These are phyloP conservation scores for Tetrao urogallus DNA, from an alignment of 2,113 vertebrate genomes.

Conservation along the genomic window DNA sequence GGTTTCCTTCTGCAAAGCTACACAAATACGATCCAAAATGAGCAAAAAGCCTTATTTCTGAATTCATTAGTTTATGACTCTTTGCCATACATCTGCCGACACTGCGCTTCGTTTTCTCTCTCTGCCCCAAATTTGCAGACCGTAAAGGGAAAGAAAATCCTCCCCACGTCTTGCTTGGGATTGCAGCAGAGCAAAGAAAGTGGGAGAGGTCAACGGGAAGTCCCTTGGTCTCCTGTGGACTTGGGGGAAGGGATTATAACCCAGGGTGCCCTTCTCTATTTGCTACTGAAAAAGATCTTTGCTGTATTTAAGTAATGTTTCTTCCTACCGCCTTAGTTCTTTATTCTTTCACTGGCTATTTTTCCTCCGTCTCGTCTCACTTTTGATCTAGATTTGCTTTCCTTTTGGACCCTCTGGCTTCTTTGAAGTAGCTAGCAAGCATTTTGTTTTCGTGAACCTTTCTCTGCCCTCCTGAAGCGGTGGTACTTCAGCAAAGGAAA, in stretches of 20 bases:
- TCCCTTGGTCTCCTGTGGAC: background rate
- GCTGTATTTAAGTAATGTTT: background rate
- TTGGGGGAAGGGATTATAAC: background rate
- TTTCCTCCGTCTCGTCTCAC: background rate
- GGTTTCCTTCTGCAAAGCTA: background rate
- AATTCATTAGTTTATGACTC: background rate
- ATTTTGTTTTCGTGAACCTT: background rate
- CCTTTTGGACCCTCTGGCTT: background rate
- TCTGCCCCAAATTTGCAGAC: background rate
- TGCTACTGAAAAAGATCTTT: background rate
- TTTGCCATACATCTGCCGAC: background rate
- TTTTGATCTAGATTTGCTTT: background rate
- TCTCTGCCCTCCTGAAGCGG: background rate
- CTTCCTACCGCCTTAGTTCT: background rate
- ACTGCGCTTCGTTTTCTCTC: background rate
- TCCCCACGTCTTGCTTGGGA: rapidly evolving
- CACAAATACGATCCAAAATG: background rate
- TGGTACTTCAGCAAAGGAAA: background rate
- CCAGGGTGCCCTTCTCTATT: background rate
- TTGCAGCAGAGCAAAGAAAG: rapidly evolving
- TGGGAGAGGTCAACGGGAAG: background rate
- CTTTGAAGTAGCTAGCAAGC: background rate
- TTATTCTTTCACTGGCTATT: background rate
- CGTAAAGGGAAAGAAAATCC: background rate
- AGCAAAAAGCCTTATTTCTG: background rate